Evolutionary conservation across 1,140 invertebrate species (phyloP).

Genomic region (Zeugodacus cucurbitae): DNA sequence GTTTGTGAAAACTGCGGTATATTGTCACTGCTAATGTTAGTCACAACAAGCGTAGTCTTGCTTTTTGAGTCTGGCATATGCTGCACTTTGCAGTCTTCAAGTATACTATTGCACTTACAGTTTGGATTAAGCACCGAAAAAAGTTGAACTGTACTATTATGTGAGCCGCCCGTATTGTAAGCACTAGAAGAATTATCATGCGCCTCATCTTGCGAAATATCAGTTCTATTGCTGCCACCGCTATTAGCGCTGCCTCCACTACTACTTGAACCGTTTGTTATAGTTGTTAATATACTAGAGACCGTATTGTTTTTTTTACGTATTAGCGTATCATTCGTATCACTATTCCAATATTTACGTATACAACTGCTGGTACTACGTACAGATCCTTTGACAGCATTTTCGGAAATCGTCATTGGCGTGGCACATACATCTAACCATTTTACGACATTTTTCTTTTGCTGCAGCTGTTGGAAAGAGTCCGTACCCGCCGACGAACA

Average conservation of each 20-base stretch:
- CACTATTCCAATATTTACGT: neutral
- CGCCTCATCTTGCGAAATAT: conserved; percentile 66
- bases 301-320: conserved; percentile 46
- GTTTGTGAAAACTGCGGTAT: neutral
- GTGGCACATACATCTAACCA: conserved; percentile 52
- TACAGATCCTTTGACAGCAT: neutral
- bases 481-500: conserved; percentile 51
- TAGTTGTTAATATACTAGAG: conserved; percentile 52
- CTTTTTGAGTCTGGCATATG: neutral
- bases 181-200: conserved; percentile 77
- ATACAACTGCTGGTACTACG: neutral
- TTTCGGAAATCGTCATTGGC: neutral
- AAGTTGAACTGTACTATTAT: conserved; percentile 75
- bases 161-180: conserved; percentile 82
- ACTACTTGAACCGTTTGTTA: conserved; percentile 52
- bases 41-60: neutral
- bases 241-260: conserved; percentile 47
- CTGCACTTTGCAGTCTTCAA: neutral
- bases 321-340: neutral
- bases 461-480: conserved; percentile 56
- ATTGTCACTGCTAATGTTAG: neutral
- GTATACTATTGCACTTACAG: conserved; percentile 14
- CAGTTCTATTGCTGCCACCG: neutral
- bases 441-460: conserved; percentile 58
- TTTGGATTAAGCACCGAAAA: conserved; percentile 69